Base-by-base conservation (phyloP, 1,140 invertebrate genomes). In the Scaptomyza montana region DNA sequence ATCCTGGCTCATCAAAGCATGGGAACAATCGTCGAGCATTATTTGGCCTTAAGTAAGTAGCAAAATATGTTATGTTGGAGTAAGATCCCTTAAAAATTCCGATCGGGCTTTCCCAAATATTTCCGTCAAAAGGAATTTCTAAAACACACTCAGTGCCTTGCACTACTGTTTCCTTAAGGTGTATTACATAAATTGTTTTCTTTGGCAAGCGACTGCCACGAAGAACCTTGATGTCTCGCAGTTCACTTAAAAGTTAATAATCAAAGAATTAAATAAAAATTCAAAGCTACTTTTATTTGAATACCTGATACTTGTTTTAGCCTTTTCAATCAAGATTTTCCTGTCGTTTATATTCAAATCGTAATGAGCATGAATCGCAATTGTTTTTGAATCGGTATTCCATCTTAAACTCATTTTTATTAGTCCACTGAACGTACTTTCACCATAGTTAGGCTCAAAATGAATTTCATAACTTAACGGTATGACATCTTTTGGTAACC, bases 1-100 rank as follows among this genome's bases (percentile, higher is more conserved):
- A 94, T 1, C 92, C 94, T 0, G 98, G 97, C 87, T 98, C 97
- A 91, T 99, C 98, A 92, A 98, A 98, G 89, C 97, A 98, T 0
- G 98, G 98, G 91, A 99, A 98, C 54, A 97, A 94, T 33, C 94
- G 94, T 21, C 97, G 93, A 0, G 97, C 97, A 90, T 97, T 95
- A 62, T 96, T 96, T 0, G 96, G 95, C 64, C 97, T 94, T 63
- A 98, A 93, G 84, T 97, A 95, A 1, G 97, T 96, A 0, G 94
- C 96, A 2, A 96, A 92, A 74, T 95, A 93, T 0, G 92, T 92
- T 1, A 90, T 78, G 55, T 94, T 93, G 0, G 86, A 84, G 72
- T 95, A 95, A 19, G 92, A 92, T 54, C 93, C 93, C 77, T 93
- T 94, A 75, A 95, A 95, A 12, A 96, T 92, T 0, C 94, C 95